Evolutionary conservation across 2,113 vertebrate species (phyloP).

Genomic region (Polyodon spathula): DNA sequence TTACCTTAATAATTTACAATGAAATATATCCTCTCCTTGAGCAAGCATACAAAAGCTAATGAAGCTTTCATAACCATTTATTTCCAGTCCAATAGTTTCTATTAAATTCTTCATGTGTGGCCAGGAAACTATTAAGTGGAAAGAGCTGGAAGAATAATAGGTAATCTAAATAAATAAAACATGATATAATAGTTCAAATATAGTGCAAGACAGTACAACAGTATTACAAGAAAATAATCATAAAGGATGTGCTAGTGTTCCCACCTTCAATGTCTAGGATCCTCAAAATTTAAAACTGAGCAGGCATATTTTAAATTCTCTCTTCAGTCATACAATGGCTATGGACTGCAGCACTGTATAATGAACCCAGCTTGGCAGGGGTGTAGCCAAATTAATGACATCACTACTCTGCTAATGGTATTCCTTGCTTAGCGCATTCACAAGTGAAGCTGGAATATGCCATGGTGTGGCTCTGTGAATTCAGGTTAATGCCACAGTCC

Average conservation of each 20-base stretch:
- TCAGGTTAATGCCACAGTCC: not conserved
- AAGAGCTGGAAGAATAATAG: too few relatives aligned
- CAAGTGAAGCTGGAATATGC: not conserved
- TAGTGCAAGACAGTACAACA: too few relatives aligned
- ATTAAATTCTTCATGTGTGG: not conserved
- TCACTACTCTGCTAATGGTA: not conserved
- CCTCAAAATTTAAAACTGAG: not conserved
- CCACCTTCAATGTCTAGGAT: too few relatives aligned
- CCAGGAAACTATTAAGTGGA: not conserved
- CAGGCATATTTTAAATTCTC: not conserved
- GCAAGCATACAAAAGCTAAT: not conserved
- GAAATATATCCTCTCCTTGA: too few relatives aligned
- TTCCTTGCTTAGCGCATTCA: not conserved
- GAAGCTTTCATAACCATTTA: not conserved
- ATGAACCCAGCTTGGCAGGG: not conserved
- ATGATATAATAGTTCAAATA: too few relatives aligned
- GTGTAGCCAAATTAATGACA: not conserved
- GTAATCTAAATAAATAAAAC: too few relatives aligned
- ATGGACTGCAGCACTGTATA: not conserved
- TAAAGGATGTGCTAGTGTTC: too few relatives aligned
- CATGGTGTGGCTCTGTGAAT: not conserved
- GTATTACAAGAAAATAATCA: too few relatives aligned
- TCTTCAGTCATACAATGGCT: not conserved
- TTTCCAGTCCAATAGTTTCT: not conserved
- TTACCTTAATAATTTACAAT: too few relatives aligned